A percentile compares a stretch with the other conserved stretches of the same genome.
Conservation (phyloP, 2,888 invertebrate species). For the Xanthia icteritia region DNA sequence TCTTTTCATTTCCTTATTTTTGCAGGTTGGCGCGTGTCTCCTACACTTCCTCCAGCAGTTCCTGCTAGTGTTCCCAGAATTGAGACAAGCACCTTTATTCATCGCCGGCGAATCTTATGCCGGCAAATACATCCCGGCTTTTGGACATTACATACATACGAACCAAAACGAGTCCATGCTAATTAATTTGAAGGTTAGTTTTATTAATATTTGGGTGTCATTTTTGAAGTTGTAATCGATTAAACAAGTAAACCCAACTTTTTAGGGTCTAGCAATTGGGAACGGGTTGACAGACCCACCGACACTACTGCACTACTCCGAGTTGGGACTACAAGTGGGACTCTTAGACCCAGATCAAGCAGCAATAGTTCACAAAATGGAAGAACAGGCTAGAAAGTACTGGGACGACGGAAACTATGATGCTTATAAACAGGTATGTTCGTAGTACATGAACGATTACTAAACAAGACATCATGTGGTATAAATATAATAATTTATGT, state of each 20-base stretch:
- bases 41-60: constrained; percentile 26
- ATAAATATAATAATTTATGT: too few species aligned
- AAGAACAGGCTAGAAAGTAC: constrained; percentile 37
- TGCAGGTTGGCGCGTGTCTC: constrained; percentile 64
- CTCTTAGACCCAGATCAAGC: constrained; percentile 48
- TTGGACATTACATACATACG: constrained; percentile 59
- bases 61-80: constrained; percentile 83
- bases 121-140: constrained; percentile 85
- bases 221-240: not conserved
- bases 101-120: constrained; percentile 90
- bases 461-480: too few species aligned
- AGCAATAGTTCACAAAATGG: constrained; percentile 20
- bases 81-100: constrained; percentile 78
- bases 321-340: constrained; percentile 54
- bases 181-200: constrained; percentile 68
- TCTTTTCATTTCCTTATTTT: constrained; percentile 73
- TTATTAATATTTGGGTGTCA: not conserved
- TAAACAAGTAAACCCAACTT: not conserved
- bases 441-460: too few species aligned
- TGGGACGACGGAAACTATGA: constrained; percentile 39
- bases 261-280: constrained; percentile 61
- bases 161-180: constrained; percentile 59
- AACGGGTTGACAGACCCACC: constrained; percentile 61
- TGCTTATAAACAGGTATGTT: not conserved
- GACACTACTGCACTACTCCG: constrained; percentile 49